Evolutionary conservation across 1,140 invertebrate genomes (phyloP).

Genomic region (Batillaria attramentaria): DNA sequence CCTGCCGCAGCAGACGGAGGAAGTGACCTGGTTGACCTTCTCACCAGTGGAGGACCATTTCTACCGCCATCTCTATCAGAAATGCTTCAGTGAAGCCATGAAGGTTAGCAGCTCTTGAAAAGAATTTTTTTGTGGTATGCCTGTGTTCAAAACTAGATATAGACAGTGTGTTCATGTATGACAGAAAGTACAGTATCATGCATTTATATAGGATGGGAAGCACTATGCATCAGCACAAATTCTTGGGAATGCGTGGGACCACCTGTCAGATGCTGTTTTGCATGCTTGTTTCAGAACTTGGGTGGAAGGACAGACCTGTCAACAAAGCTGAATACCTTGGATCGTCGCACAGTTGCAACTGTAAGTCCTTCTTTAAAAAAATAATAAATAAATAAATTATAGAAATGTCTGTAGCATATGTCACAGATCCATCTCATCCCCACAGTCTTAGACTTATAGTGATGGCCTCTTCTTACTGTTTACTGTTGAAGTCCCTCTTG

Average conservation of each 20-base stretch:
- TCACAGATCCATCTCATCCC: too few relatives aligned
- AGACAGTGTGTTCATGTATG: slow-evolving; percentile 11
- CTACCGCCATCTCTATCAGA: slow-evolving; percentile 74
- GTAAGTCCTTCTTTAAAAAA: slow-evolving; percentile 46
- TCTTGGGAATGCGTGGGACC: too few relatives aligned
- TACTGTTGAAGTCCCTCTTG: too few relatives aligned
- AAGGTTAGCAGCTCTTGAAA: background rate
- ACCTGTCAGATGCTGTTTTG: too few relatives aligned
- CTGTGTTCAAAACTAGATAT: slow-evolving; percentile 1
- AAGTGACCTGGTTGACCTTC: slow-evolving; percentile 75
- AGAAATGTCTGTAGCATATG: too few relatives aligned
- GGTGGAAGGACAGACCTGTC: slow-evolving; percentile 63
- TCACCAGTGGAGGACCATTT: slow-evolving; percentile 78
- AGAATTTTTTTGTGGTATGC: background rate
- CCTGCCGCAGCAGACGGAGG: slow-evolving; percentile 73
- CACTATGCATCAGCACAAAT: too few relatives aligned
- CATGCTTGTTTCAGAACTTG: slow-evolving; percentile 62
- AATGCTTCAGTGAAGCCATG: slow-evolving; percentile 65
- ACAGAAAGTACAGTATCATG: too few relatives aligned
- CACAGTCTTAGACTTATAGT: too few relatives aligned
- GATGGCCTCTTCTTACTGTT: too few relatives aligned
- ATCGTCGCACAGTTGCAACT: slow-evolving; percentile 68
- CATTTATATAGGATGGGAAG: too few relatives aligned
- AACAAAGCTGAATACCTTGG: slow-evolving; percentile 69
- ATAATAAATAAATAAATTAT: background rate